These are phyloP conservation scores for Spea bombifrons DNA, from an alignment of 2,113 vertebrate species.

Conservation along the genomic window DNA sequence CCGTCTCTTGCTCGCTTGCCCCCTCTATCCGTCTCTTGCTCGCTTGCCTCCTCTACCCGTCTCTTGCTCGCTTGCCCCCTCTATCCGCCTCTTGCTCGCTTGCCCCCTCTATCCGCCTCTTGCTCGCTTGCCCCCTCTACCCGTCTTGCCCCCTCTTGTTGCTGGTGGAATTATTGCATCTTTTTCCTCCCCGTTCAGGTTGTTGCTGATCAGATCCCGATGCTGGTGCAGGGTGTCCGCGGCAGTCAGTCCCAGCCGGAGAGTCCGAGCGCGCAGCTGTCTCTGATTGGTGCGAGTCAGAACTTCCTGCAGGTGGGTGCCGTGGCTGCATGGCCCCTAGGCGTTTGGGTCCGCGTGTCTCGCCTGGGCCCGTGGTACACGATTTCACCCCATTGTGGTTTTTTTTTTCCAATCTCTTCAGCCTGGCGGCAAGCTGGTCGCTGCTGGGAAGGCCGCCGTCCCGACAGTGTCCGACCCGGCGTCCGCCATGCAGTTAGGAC, in stretches of 20 bases:
- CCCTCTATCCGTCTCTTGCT: background rate
- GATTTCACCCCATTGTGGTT: too few relatives aligned
- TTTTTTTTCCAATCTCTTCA: slow-evolving; percentile 50
- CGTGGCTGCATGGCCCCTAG: too few relatives aligned
- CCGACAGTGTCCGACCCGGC: slow-evolving; percentile 91
- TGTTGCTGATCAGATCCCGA: slow-evolving; percentile 92
- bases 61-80: background rate
- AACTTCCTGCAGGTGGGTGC: slow-evolving; percentile 88
- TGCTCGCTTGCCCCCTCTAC: background rate
- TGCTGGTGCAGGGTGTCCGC: slow-evolving; percentile 91
- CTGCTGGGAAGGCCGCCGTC: slow-evolving; percentile 88
- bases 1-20: too few relatives aligned
- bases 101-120: background rate
- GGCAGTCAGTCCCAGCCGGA: slow-evolving; percentile 93
- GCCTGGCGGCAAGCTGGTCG: slow-evolving; percentile 95
- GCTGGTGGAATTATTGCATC: too few relatives aligned
- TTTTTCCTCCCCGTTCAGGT: slow-evolving; percentile 61
- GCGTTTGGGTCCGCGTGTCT: too few relatives aligned
- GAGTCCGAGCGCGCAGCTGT: slow-evolving; percentile 90
- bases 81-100: background rate
- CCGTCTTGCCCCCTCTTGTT: background rate
- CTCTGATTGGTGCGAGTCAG: slow-evolving; percentile 90
- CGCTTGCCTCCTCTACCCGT: background rate
- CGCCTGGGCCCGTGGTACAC: too few relatives aligned
- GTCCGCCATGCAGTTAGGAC: slow-evolving; percentile 95